phyloP scores from a whole-genome alignment of 1,140 invertebrate genomes.

The Solen grandis region DNA sequence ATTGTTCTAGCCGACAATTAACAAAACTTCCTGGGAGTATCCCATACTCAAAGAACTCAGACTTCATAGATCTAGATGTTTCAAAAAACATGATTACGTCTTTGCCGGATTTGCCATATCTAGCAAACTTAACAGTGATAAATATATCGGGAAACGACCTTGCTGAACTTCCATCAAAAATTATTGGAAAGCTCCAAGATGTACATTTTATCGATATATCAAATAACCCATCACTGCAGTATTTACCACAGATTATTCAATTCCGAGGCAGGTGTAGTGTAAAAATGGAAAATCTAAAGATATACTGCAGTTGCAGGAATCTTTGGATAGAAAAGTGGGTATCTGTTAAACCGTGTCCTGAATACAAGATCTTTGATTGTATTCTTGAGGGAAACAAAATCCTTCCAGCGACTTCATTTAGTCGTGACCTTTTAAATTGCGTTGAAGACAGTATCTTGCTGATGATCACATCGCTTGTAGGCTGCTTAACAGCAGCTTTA shows the following conservation, averaged over 20 bases:
- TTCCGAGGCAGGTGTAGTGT: conserved; percentile 16
- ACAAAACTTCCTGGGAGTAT: background rate
- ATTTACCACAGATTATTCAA: conserved; percentile 19
- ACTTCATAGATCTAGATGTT: conserved; percentile 17
- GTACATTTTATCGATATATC: conserved; percentile 19
- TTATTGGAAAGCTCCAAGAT: conserved; percentile 6
- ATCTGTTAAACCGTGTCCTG: background rate
- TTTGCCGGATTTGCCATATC: background rate
- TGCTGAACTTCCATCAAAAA: background rate
- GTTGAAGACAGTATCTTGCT: too few species aligned
- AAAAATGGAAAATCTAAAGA: conserved; percentile 17
- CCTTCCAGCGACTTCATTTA: background rate
- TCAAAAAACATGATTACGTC: conserved; percentile 31
- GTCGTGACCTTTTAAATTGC: too few species aligned
- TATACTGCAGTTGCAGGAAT: conserved; percentile 13
- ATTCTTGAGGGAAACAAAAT: background rate
- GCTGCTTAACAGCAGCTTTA: background rate
- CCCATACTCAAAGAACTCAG: conserved; percentile 13
- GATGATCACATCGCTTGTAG: too few species aligned
- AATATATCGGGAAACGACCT: conserved; percentile 24
- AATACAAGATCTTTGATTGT: background rate
- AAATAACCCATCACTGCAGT: conserved; percentile 7
- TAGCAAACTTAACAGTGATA: background rate
- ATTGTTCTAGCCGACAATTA: conserved; percentile 30
- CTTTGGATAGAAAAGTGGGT: conserved; percentile 41